Percentiles rank a stretch among this genome's conserved stretches.
phyloP scores from a whole-genome alignment of 2,888 invertebrate genomes.

The Stenichneumon culpator region DNA sequence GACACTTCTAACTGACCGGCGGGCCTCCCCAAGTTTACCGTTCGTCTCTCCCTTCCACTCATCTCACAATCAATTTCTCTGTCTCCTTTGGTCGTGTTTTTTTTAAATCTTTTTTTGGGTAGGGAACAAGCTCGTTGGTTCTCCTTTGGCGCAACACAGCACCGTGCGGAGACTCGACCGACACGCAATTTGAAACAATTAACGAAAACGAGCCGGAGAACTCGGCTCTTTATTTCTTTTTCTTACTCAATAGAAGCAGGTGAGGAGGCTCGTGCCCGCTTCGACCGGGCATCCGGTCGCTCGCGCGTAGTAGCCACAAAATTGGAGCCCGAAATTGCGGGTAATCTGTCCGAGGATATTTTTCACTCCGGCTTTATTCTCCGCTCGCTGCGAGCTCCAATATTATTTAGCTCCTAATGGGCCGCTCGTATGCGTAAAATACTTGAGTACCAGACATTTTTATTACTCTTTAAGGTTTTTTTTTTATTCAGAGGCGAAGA shows the following conservation, averaged over 20 bases:
- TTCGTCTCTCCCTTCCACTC: constrained; percentile 3
- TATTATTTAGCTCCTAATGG: not conserved
- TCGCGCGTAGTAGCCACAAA: constrained; percentile 24
- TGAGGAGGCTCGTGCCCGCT: constrained; percentile 49
- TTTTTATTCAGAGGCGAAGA: not conserved
- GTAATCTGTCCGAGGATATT: not conserved
- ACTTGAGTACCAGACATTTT: not conserved
- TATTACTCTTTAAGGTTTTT: not conserved
- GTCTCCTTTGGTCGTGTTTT: not conserved
- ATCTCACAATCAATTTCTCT: not conserved
- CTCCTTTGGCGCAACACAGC: constrained; percentile 22
- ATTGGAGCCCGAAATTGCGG: not conserved
- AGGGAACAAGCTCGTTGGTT: not conserved
- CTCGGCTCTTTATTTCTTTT: not conserved
- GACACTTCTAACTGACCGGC: constrained; percentile 59
- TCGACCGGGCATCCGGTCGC: constrained; percentile 28
- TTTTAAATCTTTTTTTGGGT: not conserved
- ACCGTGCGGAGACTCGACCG: constrained; percentile 4
- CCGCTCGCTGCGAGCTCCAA: not conserved
- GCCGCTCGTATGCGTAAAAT: not conserved
- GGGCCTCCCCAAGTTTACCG: constrained; percentile 5
- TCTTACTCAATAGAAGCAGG: constrained; percentile 49
- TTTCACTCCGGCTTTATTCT: constrained; percentile 2
- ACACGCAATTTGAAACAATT: constrained; percentile 63
- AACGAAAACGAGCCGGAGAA: constrained; percentile 55